These are phyloP conservation scores for Unio pictorum DNA, from an alignment of 2,888 invertebrate genomes.

Conservation along the genomic window DNA sequence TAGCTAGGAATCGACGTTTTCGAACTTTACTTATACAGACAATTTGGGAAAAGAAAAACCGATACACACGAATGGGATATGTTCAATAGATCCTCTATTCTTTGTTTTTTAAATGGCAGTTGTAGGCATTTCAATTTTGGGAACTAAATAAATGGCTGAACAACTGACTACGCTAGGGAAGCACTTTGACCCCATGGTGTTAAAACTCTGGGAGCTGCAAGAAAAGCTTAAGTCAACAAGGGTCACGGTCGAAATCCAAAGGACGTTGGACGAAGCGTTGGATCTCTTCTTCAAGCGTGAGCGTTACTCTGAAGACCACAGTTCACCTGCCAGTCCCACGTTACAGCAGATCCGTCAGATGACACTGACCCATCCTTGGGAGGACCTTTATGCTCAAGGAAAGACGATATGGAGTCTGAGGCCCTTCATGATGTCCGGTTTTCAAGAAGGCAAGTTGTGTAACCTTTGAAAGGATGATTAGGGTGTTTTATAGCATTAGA, in stretches of 20 bases:
- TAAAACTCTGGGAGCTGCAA: slow-evolving; percentile 1
- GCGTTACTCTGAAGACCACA: slow-evolving; percentile 20
- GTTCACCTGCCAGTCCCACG: slow-evolving; percentile 15
- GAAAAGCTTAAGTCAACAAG: neutral
- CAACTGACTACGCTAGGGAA: too few species aligned
- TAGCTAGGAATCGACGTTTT: too few species aligned
- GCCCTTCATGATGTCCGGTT: slow-evolving; percentile 24
- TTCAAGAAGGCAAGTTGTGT: slow-evolving; percentile 23
- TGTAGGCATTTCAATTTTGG: too few species aligned
- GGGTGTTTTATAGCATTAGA: too few species aligned
- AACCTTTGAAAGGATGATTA: too few species aligned
- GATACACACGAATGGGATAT: too few species aligned
- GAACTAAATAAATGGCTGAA: too few species aligned
- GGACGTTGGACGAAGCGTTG: neutral
- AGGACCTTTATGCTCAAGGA: slow-evolving; percentile 20
- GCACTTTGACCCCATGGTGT: neutral
- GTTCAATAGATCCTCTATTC: too few species aligned
- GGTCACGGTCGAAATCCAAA: slow-evolving; percentile 1
- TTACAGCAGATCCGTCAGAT: slow-evolving; percentile 12
- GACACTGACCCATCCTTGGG: slow-evolving; percentile 23
- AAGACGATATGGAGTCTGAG: slow-evolving; percentile 20
- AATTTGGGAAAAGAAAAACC: too few species aligned
- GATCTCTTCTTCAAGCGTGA: neutral
- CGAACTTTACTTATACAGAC: too few species aligned
- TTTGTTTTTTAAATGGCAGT: too few species aligned